phyloP scores from a whole-genome alignment of 2,888 invertebrate species.

The Leptothorax acervorum region DNA sequence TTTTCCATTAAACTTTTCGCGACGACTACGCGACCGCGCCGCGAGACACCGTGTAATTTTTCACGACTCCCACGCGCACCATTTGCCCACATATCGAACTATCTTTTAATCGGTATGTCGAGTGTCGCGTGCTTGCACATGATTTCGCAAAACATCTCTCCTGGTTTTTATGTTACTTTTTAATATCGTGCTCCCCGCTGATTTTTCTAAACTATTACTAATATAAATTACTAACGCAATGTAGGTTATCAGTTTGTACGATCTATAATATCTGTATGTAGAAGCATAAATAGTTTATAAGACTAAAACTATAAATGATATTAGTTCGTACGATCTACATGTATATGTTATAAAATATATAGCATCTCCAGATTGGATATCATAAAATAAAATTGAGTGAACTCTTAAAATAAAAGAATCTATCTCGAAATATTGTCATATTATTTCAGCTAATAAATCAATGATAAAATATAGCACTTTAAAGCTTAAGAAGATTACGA shows the following conservation, averaged over 20 bases:
- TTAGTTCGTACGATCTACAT: background rate
- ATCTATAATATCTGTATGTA: background rate
- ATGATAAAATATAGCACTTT: background rate
- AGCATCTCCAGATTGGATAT: background rate
- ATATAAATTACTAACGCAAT: slow-evolving; percentile 26
- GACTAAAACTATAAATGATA: background rate
- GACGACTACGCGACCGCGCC: background rate
- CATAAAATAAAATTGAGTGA: background rate
- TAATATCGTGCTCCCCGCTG: background rate
- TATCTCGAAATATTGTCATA: background rate
- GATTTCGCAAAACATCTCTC: slow-evolving; percentile 36
- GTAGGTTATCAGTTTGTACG: background rate
- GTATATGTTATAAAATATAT: background rate
- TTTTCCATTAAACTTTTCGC: slow-evolving; percentile 60
- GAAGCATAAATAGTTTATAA: background rate
- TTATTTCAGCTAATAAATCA: background rate
- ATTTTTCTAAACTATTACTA: slow-evolving; percentile 1
- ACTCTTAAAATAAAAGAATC: background rate
- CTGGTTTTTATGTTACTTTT: background rate
- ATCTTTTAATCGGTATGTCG: slow-evolving; percentile 55
- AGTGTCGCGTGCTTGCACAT: slow-evolving; percentile 28
- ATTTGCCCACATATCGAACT: slow-evolving; percentile 33
- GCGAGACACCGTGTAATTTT: slow-evolving; percentile 26
- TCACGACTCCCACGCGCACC: slow-evolving; percentile 61
- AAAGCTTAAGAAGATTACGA: background rate